Base-by-base conservation (phyloP, 2,113 vertebrate genomes). In the Triplophysa siluroides region DNA sequence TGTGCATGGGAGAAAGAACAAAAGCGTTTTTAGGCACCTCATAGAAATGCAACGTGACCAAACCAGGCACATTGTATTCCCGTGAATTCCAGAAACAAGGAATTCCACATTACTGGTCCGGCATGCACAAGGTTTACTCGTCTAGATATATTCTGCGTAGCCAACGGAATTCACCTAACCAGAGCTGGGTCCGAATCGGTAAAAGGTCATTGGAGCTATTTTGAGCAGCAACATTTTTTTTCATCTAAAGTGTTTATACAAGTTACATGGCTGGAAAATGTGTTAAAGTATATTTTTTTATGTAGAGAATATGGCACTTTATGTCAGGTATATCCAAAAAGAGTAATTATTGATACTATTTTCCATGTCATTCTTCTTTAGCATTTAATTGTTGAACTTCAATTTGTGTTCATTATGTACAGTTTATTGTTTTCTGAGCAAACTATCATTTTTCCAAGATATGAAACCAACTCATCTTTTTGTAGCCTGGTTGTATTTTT, bases 271-370 rank as follows among this genome's bases (percentile, higher is more conserved):
- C 83, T 78, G 84, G 88, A 85, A 88, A 88, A 88, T 87, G 87
- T 86, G 66, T 75, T 88, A 92, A 91, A 91, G 86, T 92, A 90
- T 92, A 91, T 93, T 93, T 93, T 93, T 93, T 88, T 92, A 93
- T 91, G 86, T 88, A 88, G 86, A 89, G 90, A 80, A 79, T 76
- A 85, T 92, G 90, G 91, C 90, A 92, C 91, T 93, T 93, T 92
- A 92, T 88, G 89, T 92, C 89, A 92, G 92, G 90, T 90, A 89
- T 87, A 89, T 86, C 84, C 86, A 85, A 78, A 83, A 82, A 88
- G 87, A 82, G 74, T 75, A 68, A 84, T 71, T 86, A 75, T 70
- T 82, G 56, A 80, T 81, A 61, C 65, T 65, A 73, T 80, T 84
- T 89, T 84, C 79, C 80, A 88, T 86, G 87, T 90, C 85, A 86